Evolutionary conservation across 2,888 invertebrate species (phyloP).

Genomic region (Lycaena phlaeas): DNA sequence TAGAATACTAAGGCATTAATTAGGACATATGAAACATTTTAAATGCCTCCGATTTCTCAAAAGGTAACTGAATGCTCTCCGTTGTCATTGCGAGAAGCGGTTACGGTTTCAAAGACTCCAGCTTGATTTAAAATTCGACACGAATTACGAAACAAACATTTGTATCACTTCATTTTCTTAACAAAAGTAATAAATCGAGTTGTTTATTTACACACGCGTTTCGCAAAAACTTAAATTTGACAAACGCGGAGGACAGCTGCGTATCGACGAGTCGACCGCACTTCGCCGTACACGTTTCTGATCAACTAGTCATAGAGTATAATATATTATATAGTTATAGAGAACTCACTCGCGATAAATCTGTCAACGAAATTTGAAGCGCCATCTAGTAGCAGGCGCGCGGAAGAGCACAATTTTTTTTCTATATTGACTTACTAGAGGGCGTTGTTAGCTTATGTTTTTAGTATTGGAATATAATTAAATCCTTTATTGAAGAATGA

Average conservation of each 20-base stretch:
- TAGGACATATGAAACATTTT: constrained; percentile 69
- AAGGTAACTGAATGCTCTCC: constrained; percentile 68
- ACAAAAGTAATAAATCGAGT: constrained; percentile 54
- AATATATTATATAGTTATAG: too few species aligned
- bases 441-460: too few species aligned
- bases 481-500: too few species aligned
- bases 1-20: constrained; percentile 57
- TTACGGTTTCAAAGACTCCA: constrained; percentile 53
- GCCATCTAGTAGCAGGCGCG: too few species aligned
- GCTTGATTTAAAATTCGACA: constrained; percentile 53
- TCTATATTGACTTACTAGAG: too few species aligned
- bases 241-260: constrained; percentile 66
- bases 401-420: too few species aligned
- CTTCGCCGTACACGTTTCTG: constrained; percentile 73
- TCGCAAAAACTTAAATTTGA: constrained; percentile 62
- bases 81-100: constrained; percentile 71
- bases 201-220: constrained; percentile 71
- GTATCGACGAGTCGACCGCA: constrained; percentile 71
- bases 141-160: constrained; percentile 58
- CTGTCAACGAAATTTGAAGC: too few species aligned
- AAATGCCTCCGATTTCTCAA: constrained; percentile 69
- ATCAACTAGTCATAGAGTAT: constrained; percentile 26
- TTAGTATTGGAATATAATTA: too few species aligned
- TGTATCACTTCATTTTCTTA: constrained; percentile 60
- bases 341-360: too few species aligned